phyloP scores from a whole-genome alignment of 2,113 vertebrate species.

The Dunckerocampus dactyliophorus region DNA sequence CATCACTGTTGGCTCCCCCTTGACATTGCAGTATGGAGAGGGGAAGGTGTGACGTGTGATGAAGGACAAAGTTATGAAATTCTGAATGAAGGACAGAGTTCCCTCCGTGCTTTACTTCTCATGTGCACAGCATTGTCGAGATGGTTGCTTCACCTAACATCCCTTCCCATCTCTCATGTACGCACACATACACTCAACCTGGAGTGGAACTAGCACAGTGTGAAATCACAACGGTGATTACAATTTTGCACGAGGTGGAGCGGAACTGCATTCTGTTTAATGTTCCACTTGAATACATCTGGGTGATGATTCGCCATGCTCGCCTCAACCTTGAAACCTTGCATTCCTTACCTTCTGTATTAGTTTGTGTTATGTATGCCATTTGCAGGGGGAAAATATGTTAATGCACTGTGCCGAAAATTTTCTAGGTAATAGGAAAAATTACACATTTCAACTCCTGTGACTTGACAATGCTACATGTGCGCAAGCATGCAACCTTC shows the following conservation, averaged over 20 bases:
- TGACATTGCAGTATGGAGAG: conserved; percentile 15
- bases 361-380: background rate
- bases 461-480: no score
- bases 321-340: conserved; percentile 19
- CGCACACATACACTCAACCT: conserved; percentile 20
- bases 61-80: conserved; percentile 1
- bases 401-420: no score
- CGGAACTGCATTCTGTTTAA: conserved; percentile 41
- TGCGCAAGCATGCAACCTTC: no score
- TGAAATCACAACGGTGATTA: conserved; percentile 68
- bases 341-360: conserved; percentile 1
- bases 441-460: no score
- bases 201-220: conserved; percentile 47
- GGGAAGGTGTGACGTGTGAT: background rate
- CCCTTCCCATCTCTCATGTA: background rate
- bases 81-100: background rate
- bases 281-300: conserved; percentile 52
- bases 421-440: no score
- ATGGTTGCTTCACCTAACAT: conserved; percentile 8
- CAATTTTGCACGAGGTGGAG: conserved; percentile 43
- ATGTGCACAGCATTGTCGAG: background rate
- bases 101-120: no score
- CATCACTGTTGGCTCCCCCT: conserved; percentile 24
- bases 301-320: conserved; percentile 35
- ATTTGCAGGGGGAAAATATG: background rate